phyloP scores from a whole-genome alignment of 2,113 vertebrate species.

The Ornithorhynchus anatinus region DNA sequence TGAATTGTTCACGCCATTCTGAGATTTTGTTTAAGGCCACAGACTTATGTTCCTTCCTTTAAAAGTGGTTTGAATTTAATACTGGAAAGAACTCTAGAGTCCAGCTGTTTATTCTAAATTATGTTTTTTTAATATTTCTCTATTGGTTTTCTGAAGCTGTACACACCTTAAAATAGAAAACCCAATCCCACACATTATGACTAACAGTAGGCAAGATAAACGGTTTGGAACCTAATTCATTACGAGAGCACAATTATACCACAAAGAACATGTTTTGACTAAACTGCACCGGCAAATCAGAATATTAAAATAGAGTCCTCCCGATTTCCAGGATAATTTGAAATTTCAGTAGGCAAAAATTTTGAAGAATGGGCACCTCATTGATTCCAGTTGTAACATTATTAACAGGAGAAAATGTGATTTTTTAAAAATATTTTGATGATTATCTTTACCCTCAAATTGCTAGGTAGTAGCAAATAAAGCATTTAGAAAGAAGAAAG shows the following conservation, averaged over 20 bases:
- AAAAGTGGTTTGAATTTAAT: constrained; percentile 32
- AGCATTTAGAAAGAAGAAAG: too few species aligned
- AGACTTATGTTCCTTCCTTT: constrained; percentile 36
- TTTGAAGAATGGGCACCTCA: not conserved
- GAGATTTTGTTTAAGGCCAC: too few species aligned
- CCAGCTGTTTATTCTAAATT: constrained; percentile 32
- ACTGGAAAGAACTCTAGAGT: not conserved
- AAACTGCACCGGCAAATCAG: constrained; percentile 2
- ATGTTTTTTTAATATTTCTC: constrained; percentile 44
- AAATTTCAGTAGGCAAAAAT: not conserved
- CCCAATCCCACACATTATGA: not conserved
- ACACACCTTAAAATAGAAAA: not conserved
- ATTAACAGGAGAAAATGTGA: too few species aligned
- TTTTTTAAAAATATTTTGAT: too few species aligned
- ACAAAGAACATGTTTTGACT: not conserved
- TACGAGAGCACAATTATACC: not conserved
- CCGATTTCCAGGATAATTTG: not conserved
- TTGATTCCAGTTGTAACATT: too few species aligned
- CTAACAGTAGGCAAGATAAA: not conserved
- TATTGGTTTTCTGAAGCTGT: constrained; percentile 24
- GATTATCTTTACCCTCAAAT: too few species aligned
- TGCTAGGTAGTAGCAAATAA: too few species aligned
- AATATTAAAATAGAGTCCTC: not conserved
- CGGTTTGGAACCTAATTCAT: constrained; percentile 1
- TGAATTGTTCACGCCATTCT: too few species aligned